Evolutionary conservation across 92 coral and sea anemone genomes (phyloP).

Genomic region (Parazoanthus atlanticus): DNA sequence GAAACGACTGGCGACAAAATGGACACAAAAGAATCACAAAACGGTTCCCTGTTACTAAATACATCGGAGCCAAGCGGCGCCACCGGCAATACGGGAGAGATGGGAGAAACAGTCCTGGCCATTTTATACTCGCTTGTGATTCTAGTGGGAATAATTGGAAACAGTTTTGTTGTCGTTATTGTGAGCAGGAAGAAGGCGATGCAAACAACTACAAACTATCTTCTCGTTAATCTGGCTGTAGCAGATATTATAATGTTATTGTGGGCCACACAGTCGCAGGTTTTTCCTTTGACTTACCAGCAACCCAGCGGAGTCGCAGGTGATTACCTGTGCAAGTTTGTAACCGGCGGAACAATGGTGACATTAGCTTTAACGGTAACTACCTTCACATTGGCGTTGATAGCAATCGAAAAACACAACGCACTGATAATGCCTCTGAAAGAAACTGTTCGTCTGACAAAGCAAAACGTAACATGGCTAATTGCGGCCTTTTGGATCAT

Average conservation of each 20-base stretch:
- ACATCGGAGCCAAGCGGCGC: not conserved
- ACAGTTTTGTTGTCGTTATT: not conserved
- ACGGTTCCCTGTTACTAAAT: not conserved
- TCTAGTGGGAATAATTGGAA: not conserved
- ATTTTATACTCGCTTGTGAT: constrained; percentile 10
- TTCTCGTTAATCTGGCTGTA: constrained; percentile 10
- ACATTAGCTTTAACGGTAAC: not conserved
- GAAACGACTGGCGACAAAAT: not conserved
- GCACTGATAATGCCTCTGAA: constrained; percentile 8
- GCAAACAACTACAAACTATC: constrained; percentile 26
- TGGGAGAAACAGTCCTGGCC: not conserved
- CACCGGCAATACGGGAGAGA: not conserved
- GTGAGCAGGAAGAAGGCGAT: constrained; percentile 10
- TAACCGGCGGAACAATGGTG: not conserved
- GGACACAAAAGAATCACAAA: not conserved
- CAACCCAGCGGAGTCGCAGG: not conserved
- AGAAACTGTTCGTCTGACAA: not conserved
- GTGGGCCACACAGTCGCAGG: constrained; percentile 24
- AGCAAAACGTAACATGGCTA: not conserved
- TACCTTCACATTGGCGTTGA: not conserved
- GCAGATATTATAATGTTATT: constrained; percentile 14
- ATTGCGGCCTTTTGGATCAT: constrained; percentile 5
- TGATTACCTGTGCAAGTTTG: not conserved
- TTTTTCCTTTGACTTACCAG: not conserved
- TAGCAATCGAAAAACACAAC: not conserved